Conservation (phyloP, 2,113 vertebrate species). For the Petromus typicus region DNA sequence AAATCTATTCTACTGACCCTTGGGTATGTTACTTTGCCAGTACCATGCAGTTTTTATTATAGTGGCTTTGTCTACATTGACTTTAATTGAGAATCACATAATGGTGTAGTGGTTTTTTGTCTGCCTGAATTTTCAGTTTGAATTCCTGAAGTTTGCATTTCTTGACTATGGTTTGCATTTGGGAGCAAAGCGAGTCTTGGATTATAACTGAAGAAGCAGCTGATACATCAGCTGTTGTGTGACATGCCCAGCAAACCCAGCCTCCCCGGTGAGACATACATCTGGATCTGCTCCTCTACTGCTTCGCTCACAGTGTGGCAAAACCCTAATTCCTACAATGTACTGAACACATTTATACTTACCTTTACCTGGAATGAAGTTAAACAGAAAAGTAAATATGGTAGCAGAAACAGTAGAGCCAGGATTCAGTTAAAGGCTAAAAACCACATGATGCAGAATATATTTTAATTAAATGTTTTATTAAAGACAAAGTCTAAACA, state of each 20-base stretch:
- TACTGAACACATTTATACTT: neutral
- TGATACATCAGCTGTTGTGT: too few relatives aligned
- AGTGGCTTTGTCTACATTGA: too few relatives aligned
- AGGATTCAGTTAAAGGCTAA: neutral
- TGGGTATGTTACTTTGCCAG: too few relatives aligned
- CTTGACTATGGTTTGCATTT: neutral
- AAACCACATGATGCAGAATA: neutral
- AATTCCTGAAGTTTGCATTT: neutral
- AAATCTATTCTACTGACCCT: too few relatives aligned
- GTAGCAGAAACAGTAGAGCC: neutral
- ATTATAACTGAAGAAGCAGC: neutral
- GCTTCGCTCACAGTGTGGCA: too few relatives aligned
- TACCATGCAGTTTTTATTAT: too few relatives aligned
- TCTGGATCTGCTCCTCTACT: neutral
- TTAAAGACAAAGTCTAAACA: slow-evolving; percentile 1
- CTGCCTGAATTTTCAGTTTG: neutral
- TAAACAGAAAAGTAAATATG: neutral
- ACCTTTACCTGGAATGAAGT: neutral
- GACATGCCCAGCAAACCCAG: too few relatives aligned
- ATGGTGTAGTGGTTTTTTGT: neutral
- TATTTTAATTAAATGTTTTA: neutral
- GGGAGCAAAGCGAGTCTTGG: too few relatives aligned
- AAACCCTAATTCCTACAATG: neutral
- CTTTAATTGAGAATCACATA: slow-evolving; percentile 33
- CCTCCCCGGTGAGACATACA: neutral